Evolutionary conservation across 2,797 vertebrate genomes (phyloP).

Genomic region (Pygocentrus nattereri): DNA sequence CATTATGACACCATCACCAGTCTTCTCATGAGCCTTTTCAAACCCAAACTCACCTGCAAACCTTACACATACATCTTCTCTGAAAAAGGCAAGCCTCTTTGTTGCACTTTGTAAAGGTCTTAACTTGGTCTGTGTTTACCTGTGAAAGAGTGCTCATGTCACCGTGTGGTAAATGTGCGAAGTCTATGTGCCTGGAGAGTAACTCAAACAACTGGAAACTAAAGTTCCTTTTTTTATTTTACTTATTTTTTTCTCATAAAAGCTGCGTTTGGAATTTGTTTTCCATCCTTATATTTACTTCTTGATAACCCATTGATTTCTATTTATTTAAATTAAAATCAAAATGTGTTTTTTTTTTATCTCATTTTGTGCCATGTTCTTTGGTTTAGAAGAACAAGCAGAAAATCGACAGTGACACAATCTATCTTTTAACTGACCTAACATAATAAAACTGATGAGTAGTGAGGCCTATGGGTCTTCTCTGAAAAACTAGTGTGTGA

Average conservation of each 20-base stretch:
- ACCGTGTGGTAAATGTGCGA: background rate
- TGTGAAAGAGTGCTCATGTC: background rate
- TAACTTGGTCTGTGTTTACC: slow-evolving; percentile 27
- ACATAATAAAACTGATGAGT: slow-evolving; percentile 9
- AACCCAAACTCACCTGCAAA: background rate
- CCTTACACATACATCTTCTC: background rate
- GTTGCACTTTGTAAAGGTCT: slow-evolving; percentile 22
- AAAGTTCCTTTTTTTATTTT: slow-evolving; percentile 9
- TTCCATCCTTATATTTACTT: slow-evolving; percentile 10
- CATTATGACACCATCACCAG: background rate
- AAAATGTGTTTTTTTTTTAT: slow-evolving; percentile 27
- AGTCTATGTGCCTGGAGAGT: slow-evolving; percentile 13
- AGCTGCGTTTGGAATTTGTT: slow-evolving; percentile 1
- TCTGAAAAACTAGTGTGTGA: slow-evolving; percentile 30
- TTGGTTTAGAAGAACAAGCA: slow-evolving; percentile 13
- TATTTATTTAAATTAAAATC: slow-evolving; percentile 51
- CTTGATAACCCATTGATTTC: slow-evolving; percentile 20
- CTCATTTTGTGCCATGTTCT: slow-evolving; percentile 8
- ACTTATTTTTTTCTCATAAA: background rate
- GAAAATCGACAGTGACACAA: slow-evolving; percentile 14
- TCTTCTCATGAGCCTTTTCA: background rate
- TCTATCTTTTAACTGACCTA: slow-evolving; percentile 15
- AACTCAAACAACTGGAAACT: slow-evolving; percentile 35
- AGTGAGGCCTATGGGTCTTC: slow-evolving; percentile 2
- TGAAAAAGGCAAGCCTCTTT: slow-evolving; percentile 1